phyloP scores from a whole-genome alignment of 2,888 invertebrate species.

The Zhengitettix transpicula region DNA sequence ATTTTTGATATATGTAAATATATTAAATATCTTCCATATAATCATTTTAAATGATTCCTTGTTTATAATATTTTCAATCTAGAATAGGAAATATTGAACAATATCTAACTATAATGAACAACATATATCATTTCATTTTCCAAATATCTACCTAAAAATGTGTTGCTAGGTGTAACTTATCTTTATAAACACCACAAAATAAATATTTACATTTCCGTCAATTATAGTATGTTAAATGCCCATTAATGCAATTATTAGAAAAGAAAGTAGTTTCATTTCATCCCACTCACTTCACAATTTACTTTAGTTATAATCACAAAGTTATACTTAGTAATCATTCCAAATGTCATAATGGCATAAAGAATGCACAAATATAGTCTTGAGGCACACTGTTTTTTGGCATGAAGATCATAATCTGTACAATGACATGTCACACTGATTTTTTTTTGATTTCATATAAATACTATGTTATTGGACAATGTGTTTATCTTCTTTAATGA shows the following conservation, averaged over 20 bases:
- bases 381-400: no score
- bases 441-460: no score
- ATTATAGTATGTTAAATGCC: neutral
- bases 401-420: no score
- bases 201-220: conserved; percentile 7
- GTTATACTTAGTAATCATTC: no score
- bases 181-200: conserved; percentile 7
- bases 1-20: neutral
- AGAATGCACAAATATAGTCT: no score
- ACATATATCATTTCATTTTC: neutral
- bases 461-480: no score
- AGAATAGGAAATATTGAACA: neutral
- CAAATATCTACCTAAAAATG: neutral
- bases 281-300: neutral
- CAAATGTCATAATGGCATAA: no score
- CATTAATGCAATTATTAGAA: neutral
- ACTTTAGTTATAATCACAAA: no score
- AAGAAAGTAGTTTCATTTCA: neutral
- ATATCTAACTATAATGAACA: neutral
- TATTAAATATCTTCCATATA: neutral
- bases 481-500: no score
- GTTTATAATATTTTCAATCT: neutral
- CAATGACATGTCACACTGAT: no score
- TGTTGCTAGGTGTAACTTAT: neutral
- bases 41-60: neutral